Evolutionary conservation across 2,113 vertebrate species (phyloP), one percentile per base, ranked within the genome.

Genomic region (Thoracochromis brauschi): DNA sequence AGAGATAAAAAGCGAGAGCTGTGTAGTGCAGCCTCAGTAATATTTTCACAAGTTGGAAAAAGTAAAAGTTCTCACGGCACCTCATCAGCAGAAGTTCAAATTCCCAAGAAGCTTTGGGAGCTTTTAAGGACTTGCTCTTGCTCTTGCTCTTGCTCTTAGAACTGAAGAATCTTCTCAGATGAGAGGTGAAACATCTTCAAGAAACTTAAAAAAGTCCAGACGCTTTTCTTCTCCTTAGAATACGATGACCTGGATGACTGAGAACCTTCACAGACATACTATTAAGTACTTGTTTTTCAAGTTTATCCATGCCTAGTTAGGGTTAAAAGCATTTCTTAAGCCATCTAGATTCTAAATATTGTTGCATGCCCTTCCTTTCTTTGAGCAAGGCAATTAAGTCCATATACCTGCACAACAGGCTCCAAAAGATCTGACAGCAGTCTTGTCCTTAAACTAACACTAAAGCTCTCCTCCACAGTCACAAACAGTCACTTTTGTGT

Each of bases 41-140:
- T 73, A 45, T 73, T 73, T 26, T 73, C 38, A 73, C 38, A 24
- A 73, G 40, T 26, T 75, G 14, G 40, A 31, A 78, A 8, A 75
- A 29, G 0, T 19, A 16, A 19, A 17, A 0, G 26, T 78, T 26
- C 42, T 11, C 42, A 7, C 0, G 6, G 26, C 4, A 31, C 26
- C 16, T 51, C 40, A 17, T 73, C 24, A 31, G 45, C 45, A 75
- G 71, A 47, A 7, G 0, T n/a, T 16, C 4, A 60, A 47, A 47
- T 47, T 60, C 19, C 12, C 4, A 19, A 3, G 10, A 16, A 21
- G 21, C 29, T 11, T 68, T 38, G 1, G 3, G 10, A 21, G 45
- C 1, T 17, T 68, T 51, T 38, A 42, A 45, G 19, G 35, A 60
- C 80, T 35, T 63, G 17, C 6, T 63, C 31, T 63, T 63, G 17